Conservation (phyloP, 2,888 invertebrate species). For the Lypha dubia region DNA sequence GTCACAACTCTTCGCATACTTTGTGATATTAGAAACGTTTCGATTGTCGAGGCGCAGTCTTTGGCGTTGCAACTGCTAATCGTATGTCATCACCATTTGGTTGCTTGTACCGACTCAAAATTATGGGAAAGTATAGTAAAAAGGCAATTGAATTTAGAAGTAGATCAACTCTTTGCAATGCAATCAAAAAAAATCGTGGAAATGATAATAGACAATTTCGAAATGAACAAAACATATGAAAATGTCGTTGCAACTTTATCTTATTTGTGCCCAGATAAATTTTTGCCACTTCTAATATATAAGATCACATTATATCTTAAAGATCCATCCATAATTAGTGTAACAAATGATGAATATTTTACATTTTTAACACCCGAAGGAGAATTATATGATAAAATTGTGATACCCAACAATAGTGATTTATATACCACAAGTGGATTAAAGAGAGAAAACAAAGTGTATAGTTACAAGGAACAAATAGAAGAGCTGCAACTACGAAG, state of each 20-base stretch:
- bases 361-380: constrained; percentile 94
- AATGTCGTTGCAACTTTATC: constrained; percentile 90
- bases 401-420: constrained; percentile 85
- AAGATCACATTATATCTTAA: constrained; percentile 86
- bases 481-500: constrained; percentile 96
- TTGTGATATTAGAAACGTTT: constrained; percentile 77
- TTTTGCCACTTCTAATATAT: constrained; percentile 87
- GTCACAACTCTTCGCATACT: constrained; percentile 79
- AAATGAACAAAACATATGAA: constrained; percentile 85
- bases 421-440: constrained; percentile 85
- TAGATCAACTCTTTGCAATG: constrained; percentile 85
- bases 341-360: constrained; percentile 91
- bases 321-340: constrained; percentile 87
- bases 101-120: constrained; percentile 85
- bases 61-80: constrained; percentile 88
- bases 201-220: constrained; percentile 86
- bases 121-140: constrained; percentile 89
- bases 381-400: constrained; percentile 94
- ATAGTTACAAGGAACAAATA: constrained; percentile 97
- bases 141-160: constrained; percentile 77
- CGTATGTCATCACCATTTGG: constrained; percentile 90
- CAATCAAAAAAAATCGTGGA: constrained; percentile 86
- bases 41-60: constrained; percentile 84
- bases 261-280: constrained; percentile 86
- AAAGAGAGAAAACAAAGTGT: constrained; percentile 97